A percentile compares a stretch with the other conserved stretches of the same genome.
These are phyloP conservation scores for Anolis carolinensis DNA, from an alignment of 2,113 vertebrate genomes.

Conservation along the genomic window DNA sequence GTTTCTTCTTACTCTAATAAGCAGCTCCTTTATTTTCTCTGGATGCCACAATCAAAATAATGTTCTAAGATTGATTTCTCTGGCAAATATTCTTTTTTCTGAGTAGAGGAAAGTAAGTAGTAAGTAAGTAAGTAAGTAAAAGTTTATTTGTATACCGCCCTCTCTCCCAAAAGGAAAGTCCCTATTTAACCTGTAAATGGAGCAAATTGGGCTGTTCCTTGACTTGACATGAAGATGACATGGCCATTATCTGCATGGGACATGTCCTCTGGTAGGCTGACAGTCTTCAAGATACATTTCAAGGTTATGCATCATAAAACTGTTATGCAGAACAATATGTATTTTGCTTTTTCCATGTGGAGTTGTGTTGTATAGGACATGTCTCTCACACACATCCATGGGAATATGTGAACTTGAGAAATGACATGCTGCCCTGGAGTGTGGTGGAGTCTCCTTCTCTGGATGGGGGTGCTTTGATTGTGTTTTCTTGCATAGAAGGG, in stretches of 20 bases:
- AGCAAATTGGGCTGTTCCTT: not conserved
- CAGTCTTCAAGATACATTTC: too few relatives aligned
- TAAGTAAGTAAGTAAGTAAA: too few relatives aligned
- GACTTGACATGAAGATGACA: not conserved
- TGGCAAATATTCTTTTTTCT: not conserved
- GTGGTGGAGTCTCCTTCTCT: too few relatives aligned
- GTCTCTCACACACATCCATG: not conserved
- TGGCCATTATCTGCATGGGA: not conserved
- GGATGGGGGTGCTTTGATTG: too few relatives aligned
- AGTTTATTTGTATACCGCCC: too few relatives aligned
- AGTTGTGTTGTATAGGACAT: not conserved
- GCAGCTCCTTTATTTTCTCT: not conserved
- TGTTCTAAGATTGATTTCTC: not conserved
- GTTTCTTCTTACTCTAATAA: not conserved
- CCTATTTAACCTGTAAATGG: not conserved
- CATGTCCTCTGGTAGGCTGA: not conserved
- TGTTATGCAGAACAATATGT: not conserved
- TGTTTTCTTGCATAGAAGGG: too few relatives aligned
- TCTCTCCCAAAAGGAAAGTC: too few relatives aligned
- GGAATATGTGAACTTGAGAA: not conserved
- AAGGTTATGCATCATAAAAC: fast-evolving
- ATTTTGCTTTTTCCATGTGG: not conserved
- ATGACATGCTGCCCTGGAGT: not conserved
- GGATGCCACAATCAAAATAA: not conserved
- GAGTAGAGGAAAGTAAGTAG: not conserved